Conservation (phyloP, 2,113 vertebrate species). For the Cricetomys ansorgei region DNA sequence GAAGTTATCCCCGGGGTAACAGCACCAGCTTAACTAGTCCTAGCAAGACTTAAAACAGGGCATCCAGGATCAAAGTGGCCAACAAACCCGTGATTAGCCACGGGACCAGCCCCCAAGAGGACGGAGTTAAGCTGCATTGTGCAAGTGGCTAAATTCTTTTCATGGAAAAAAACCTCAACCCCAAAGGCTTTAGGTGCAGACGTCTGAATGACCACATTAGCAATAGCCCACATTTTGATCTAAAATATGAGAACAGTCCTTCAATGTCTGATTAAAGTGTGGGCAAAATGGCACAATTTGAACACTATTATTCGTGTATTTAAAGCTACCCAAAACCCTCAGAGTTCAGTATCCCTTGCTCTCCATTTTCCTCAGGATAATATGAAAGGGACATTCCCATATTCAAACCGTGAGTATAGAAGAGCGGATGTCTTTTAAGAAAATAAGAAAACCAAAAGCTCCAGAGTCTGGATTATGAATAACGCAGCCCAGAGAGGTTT, state of each 20-base stretch:
- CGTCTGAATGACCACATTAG: conserved; percentile 66
- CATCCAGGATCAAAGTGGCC: conserved; percentile 88
- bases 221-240: conserved; percentile 62
- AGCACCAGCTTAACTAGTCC: conserved; percentile 86
- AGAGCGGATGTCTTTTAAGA: conserved; percentile 63
- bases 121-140: conserved; percentile 73
- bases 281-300: conserved; percentile 11
- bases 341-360: conserved; percentile 61
- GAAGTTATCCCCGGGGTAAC: conserved; percentile 87
- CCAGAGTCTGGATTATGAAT: conserved; percentile 91
- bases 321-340: conserved; percentile 37
- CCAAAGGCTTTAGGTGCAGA: conserved; percentile 7
- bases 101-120: conserved; percentile 82
- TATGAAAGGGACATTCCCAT: conserved; percentile 74
- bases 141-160: conserved; percentile 78
- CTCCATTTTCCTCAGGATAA: conserved; percentile 70
- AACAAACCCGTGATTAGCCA: conserved; percentile 87
- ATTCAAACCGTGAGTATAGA: conserved; percentile 72
- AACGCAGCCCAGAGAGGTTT: conserved; percentile 90
- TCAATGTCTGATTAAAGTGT: conserved; percentile 13
- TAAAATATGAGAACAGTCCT: conserved; percentile 65
- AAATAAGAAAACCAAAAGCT: conserved; percentile 8
- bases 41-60: conserved; percentile 88
- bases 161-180: conserved; percentile 73
- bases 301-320: conserved; percentile 4